A percentile compares a stretch with the other conserved stretches of the same genome.
Evolutionary conservation across 2,797 vertebrate genomes (phyloP).

Genomic region (Oryzias dopingdopingensis): DNA sequence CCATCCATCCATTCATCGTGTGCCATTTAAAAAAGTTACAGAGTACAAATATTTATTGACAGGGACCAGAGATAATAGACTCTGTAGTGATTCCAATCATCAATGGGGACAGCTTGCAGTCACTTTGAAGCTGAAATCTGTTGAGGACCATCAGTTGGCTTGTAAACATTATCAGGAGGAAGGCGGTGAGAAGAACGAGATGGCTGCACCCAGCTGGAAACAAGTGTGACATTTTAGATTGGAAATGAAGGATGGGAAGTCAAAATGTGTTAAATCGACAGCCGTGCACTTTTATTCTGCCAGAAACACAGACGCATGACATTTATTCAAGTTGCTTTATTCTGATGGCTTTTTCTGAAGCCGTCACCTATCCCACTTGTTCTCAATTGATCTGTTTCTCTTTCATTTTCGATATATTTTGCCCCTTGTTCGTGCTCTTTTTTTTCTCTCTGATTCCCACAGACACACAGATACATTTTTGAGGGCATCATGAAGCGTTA

Average conservation of each 20-base stretch:
- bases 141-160: slow-evolving; percentile 78
- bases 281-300: slow-evolving; percentile 5
- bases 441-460: background rate
- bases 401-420: slow-evolving; percentile 3
- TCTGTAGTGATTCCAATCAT: slow-evolving; percentile 89
- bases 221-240: slow-evolving; percentile 5
- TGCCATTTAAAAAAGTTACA: background rate
- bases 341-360: slow-evolving; percentile 13
- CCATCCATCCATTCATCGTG: too few relatives aligned
- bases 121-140: slow-evolving; percentile 82
- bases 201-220: background rate
- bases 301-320: slow-evolving; percentile 15
- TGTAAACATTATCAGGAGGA: slow-evolving; percentile 63
- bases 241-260: slow-evolving; percentile 15
- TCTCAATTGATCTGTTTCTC: slow-evolving; percentile 13
- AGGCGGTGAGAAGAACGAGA: background rate
- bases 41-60: slow-evolving; percentile 36
- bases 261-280: slow-evolving; percentile 8
- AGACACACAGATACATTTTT: slow-evolving; percentile 48
- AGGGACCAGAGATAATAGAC: slow-evolving; percentile 82
- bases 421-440: background rate
- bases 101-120: slow-evolving; percentile 77
- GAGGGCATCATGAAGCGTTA: slow-evolving; percentile 59
- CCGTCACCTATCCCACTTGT: background rate
- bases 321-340: slow-evolving; percentile 12